Conservation (phyloP, 1,140 invertebrate genomes). For the Drosophila bipectinata region DNA sequence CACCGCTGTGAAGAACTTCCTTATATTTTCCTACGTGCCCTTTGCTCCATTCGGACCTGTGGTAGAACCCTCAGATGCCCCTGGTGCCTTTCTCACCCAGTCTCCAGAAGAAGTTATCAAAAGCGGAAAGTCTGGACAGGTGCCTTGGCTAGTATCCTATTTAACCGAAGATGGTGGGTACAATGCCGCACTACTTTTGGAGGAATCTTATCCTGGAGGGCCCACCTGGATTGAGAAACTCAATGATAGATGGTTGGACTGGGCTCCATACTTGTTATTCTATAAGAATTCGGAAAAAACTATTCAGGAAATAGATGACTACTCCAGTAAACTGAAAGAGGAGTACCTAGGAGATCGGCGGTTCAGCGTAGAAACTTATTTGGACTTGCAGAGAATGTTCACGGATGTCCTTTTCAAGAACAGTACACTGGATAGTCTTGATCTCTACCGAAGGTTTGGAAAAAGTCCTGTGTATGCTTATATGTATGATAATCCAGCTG, state of each 20-base stretch:
- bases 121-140: slow-evolving; percentile 84
- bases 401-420: slow-evolving; percentile 64
- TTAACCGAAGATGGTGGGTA: slow-evolving; percentile 85
- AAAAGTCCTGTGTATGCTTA: slow-evolving; percentile 47
- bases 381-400: slow-evolving; percentile 45
- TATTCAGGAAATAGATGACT: slow-evolving; percentile 47
- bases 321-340: slow-evolving; percentile 38
- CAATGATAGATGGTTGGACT: slow-evolving; percentile 54
- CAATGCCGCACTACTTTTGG: slow-evolving; percentile 80
- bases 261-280: slow-evolving; percentile 55
- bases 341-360: slow-evolving; percentile 46
- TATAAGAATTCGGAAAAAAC: slow-evolving; percentile 39
- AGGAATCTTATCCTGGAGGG: slow-evolving; percentile 1
- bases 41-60: slow-evolving; percentile 86
- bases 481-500: slow-evolving; percentile 65
- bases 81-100: slow-evolving; percentile 84
- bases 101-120: slow-evolving; percentile 84
- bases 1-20: slow-evolving; percentile 44
- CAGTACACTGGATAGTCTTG: slow-evolving; percentile 33
- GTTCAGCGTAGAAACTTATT: slow-evolving; percentile 50
- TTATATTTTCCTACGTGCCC: slow-evolving; percentile 85
- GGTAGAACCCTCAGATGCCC: slow-evolving; percentile 75
- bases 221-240: slow-evolving; percentile 28
- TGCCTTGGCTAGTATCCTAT: slow-evolving; percentile 85
- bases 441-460: slow-evolving; percentile 38